Evolutionary conservation across 2,888 invertebrate species (phyloP), one percentile per base, ranked within the genome.

Genomic region (Caenorhabditis macrosperma): DNA sequence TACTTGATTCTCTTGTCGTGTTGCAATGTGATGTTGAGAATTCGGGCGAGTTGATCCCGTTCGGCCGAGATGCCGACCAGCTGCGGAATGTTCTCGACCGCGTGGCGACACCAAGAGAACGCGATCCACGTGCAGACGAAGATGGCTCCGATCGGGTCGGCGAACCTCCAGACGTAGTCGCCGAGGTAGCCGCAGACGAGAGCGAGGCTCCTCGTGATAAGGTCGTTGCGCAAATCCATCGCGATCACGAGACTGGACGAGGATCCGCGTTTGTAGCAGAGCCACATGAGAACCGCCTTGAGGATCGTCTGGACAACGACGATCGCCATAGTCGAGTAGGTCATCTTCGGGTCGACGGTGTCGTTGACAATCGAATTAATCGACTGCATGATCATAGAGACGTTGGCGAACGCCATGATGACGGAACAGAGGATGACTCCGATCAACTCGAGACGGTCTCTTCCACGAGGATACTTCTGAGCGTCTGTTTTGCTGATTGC

Each of bases 71-170:
- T 77, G 41, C 81, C 89, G 5, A 85, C 84, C 59, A 89, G 61
- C 24, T 87, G 71, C 0, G 89, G 89, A 35, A 89, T 85, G 59
- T 89, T 88, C 33, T 84, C 85, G 38, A 86, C 79, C 0, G 86
- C 89, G 60, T 87, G 87, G 46, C 72, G 76, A 60, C 88, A 87
- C 89, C 89, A 89, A 0, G 85, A 85, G 44, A 66, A 61, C 0
- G 88, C 88, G 41, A 89, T 86, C 83, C 83, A 90, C 0, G 85
- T 66, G 50, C 89, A 88, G 6, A 89, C 88, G 2, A 91, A 48
- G 6, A 92, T 91, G 28, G 92, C 92, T 17, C 92, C 92, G 20
- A 91, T 80, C 3, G 92, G 92, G 83, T 92, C 92, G 2, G 91
- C 89, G 75, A 90, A 92, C 17, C 88, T 87, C 87, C 91, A 91